A percentile compares a stretch with the other conserved stretches of the same genome.
Conservation (phyloP, 2,888 invertebrate species). For the Drosophila anomelani region DNA sequence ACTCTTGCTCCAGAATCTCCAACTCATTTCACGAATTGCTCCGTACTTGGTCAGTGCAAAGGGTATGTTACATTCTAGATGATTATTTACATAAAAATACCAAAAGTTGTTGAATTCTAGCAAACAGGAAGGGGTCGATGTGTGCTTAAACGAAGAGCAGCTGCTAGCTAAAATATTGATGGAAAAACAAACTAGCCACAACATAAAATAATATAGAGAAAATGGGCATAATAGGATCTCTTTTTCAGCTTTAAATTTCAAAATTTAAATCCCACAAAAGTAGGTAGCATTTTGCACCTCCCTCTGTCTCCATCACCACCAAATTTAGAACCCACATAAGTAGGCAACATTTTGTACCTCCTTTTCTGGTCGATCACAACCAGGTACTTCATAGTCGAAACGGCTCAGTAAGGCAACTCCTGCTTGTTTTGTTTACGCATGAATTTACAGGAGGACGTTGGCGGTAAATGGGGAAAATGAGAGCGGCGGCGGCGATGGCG, state of each 20-base stretch:
- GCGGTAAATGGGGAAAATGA: slow-evolving; percentile 61
- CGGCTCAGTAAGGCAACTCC: not conserved
- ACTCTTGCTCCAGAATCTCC: slow-evolving; percentile 9
- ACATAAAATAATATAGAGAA: not conserved
- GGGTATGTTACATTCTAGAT: slow-evolving; percentile 2
- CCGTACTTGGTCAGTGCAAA: not conserved
- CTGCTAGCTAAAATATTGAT: not conserved
- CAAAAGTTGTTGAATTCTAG: not conserved
- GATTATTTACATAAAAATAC: slow-evolving; percentile 3
- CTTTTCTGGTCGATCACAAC: no score
- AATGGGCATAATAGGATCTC: not conserved
- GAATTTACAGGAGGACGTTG: slow-evolving; percentile 56
- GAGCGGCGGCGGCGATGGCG: slow-evolving; percentile 53
- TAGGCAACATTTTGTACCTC: no score
- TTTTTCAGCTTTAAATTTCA: not conserved
- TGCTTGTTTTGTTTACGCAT: slow-evolving; percentile 65
- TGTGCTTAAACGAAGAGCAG: not conserved
- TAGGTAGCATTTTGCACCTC: not conserved
- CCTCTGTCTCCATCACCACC: no score
- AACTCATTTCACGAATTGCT: slow-evolving; percentile 15
- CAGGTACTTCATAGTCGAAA: slow-evolving; percentile 4
- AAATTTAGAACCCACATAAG: not conserved
- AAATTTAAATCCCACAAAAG: not conserved
- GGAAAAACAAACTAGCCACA: not conserved
- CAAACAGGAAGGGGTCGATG: not conserved